Conservation (phyloP, 2,888 invertebrate species). For the Pherbina coryleti region DNA sequence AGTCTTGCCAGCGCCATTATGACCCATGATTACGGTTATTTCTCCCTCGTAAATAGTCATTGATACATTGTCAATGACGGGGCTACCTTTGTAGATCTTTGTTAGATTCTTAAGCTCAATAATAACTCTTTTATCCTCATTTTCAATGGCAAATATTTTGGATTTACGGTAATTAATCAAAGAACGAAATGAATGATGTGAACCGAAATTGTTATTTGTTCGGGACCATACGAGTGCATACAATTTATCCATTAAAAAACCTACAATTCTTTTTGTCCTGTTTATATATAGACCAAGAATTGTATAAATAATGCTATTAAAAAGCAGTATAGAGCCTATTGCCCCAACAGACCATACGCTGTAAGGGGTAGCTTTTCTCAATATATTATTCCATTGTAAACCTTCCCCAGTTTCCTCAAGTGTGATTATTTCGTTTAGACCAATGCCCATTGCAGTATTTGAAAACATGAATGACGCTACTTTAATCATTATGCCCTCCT, state of each 20-base stretch:
- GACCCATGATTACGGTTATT: constrained; percentile 78
- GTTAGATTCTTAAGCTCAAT: constrained; percentile 70
- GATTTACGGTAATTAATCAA: constrained; percentile 29
- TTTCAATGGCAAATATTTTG: constrained; percentile 70
- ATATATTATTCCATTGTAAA: constrained; percentile 60
- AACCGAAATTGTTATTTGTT: background rate
- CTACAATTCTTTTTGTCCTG: background rate
- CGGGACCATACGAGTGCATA: background rate
- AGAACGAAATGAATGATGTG: background rate
- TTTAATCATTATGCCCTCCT: constrained; percentile 65
- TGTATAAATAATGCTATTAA: constrained; percentile 79
- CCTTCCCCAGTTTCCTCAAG: constrained; percentile 76
- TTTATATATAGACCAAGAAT: constrained; percentile 73
- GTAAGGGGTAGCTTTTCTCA: constrained; percentile 54
- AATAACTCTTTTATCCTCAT: constrained; percentile 66
- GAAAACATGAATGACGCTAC: constrained; percentile 74
- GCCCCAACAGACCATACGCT: constrained; percentile 68
- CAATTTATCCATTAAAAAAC: background rate
- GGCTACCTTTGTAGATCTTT: constrained; percentile 79
- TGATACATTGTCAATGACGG: constrained; percentile 76
- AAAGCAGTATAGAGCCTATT: constrained; percentile 71
- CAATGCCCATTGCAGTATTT: constrained; percentile 80
- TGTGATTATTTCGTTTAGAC: constrained; percentile 79
- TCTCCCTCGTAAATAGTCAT: constrained; percentile 82
- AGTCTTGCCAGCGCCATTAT: constrained; percentile 83